Evolutionary conservation across 2,113 vertebrate species (phyloP).

Genomic region (Hemibates koningsi): DNA sequence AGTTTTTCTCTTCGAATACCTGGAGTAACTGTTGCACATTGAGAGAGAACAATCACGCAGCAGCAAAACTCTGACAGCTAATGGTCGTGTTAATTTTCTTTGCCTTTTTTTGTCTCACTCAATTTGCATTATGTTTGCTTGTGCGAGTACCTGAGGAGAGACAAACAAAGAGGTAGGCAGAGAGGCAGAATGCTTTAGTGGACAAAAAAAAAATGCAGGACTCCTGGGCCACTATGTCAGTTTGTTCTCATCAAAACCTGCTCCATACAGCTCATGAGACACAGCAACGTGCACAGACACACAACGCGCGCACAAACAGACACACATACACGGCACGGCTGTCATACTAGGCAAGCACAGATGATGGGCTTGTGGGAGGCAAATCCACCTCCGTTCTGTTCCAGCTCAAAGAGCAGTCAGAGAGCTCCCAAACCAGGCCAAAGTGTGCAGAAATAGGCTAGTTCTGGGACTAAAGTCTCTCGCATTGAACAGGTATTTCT

Average conservation of each 20-base stretch:
- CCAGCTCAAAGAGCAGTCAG: constrained; percentile 46
- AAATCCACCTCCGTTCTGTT: constrained; percentile 59
- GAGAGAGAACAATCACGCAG: neutral
- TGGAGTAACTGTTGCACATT: neutral
- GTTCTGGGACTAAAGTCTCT: neutral
- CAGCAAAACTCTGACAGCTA: neutral
- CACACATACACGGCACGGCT: constrained; percentile 10
- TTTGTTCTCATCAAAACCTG: constrained; percentile 44
- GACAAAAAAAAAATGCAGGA: neutral
- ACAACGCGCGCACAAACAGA: neutral
- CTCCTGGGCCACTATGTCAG: constrained; percentile 47
- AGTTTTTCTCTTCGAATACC: neutral
- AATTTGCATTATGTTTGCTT: neutral
- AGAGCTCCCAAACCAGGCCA: constrained; percentile 48
- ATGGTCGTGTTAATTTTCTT: neutral
- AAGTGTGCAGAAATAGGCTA: constrained; percentile 29
- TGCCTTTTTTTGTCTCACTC: neutral
- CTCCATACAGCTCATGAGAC: neutral
- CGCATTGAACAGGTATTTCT: neutral
- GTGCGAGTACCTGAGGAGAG: neutral
- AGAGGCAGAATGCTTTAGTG: neutral
- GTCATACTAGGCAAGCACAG: constrained; percentile 40
- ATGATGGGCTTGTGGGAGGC: constrained; percentile 57
- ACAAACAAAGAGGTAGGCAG: neutral
- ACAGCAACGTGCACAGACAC: neutral